These are phyloP conservation scores for Spialia ferax DNA, from an alignment of 2,888 invertebrate species.

Conservation along the genomic window DNA sequence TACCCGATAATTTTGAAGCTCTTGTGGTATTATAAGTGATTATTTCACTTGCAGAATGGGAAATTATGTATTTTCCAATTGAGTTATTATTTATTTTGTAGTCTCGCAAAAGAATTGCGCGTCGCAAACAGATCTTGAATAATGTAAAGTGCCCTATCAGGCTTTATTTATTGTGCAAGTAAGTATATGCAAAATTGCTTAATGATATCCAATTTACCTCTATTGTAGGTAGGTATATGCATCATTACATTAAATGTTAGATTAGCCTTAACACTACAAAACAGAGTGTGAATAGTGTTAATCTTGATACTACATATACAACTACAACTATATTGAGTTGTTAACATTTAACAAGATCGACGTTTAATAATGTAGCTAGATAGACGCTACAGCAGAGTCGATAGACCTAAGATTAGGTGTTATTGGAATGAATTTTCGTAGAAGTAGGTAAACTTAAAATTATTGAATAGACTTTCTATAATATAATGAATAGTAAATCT, in stretches of 20 bases:
- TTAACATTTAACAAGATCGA: conserved; percentile 47
- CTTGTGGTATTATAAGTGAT: too few species aligned
- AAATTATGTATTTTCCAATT: too few species aligned
- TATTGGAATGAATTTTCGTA: conserved; percentile 48
- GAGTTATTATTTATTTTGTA: too few species aligned
- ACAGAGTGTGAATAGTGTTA: conserved; percentile 44
- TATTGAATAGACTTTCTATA: conserved; percentile 46
- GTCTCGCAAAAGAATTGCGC: too few species aligned
- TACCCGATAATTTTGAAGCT: too few species aligned
- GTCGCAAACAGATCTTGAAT: too few species aligned
- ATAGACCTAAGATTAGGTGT: conserved; percentile 1
- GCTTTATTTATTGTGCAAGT: conserved; percentile 35
- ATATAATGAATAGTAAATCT: conserved; percentile 70
- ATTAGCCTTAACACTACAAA: conserved; percentile 52
- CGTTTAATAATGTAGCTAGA: conserved; percentile 51
- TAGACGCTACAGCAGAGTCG: background rate
- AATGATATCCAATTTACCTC: conserved; percentile 32
- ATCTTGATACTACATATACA: too few species aligned
- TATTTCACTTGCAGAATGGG: too few species aligned
- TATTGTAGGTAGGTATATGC: too few species aligned
- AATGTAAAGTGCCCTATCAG: conserved; percentile 1
- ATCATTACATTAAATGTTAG: conserved; percentile 49
- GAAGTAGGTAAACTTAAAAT: conserved; percentile 44
- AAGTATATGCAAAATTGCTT: conserved; percentile 30
- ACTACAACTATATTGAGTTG: background rate